These are phyloP conservation scores for Gallinago jamesoni DNA, from an alignment of 2,113 vertebrate species.

Conservation along the genomic window DNA sequence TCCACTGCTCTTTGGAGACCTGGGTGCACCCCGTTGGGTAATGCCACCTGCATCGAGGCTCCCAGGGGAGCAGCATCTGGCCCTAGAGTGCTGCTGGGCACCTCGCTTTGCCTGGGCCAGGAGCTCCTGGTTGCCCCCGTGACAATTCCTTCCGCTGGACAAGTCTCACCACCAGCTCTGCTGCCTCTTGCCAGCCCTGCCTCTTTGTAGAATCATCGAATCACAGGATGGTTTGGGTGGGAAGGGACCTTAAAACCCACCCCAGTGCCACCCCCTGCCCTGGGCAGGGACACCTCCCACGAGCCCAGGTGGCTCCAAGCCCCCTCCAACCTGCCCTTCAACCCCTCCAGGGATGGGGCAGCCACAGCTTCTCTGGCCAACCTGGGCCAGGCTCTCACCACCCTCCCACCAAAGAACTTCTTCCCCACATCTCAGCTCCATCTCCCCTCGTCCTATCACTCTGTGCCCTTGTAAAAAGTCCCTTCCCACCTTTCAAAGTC, in stretches of 20 bases:
- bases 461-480: not conserved
- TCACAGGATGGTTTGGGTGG: not conserved
- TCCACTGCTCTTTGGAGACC: not conserved
- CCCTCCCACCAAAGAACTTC: not conserved
- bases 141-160: not conserved
- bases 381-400: too few relatives aligned
- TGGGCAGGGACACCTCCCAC: not conserved
- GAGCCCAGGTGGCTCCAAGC: not conserved
- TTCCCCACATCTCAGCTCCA: not conserved
- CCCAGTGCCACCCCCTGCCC: not conserved
- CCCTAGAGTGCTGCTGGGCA: too few relatives aligned
- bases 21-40: accelerated
- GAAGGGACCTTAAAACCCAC: accelerated
- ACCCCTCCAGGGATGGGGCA: too few relatives aligned
- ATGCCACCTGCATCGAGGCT: not conserved
- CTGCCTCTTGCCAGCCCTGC: not conserved
- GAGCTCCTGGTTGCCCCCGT: not conserved
- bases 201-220: too few relatives aligned
- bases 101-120: not conserved
- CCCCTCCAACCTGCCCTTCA: too few relatives aligned
- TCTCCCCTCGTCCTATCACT: not conserved
- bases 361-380: too few relatives aligned
- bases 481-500: too few relatives aligned
- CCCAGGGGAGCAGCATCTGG: not conserved
- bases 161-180: not conserved